A percentile compares a stretch with the other conserved stretches of the same genome.
These are phyloP conservation scores for Pseudomyrmex concolor DNA, from an alignment of 1,140 invertebrate genomes.

Conservation along the genomic window DNA sequence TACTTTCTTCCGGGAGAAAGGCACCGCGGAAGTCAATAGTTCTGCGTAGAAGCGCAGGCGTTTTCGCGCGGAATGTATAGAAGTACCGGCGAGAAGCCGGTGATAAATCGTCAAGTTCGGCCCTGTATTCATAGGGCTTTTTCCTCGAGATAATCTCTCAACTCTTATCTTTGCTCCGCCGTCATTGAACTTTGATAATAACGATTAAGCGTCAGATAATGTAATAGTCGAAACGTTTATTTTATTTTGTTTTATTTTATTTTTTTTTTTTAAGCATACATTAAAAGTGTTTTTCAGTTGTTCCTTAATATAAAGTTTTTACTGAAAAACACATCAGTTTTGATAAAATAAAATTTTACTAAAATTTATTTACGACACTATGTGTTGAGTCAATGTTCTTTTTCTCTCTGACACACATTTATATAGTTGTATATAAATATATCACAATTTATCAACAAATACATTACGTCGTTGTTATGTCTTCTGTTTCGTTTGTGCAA, in stretches of 20 bases:
- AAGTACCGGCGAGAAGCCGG: conserved; percentile 19
- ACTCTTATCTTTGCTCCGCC: conserved; percentile 36
- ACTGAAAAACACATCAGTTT: not conserved
- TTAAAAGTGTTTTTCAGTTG: too few species aligned
- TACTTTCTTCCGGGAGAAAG: not conserved
- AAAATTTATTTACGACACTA: too few species aligned
- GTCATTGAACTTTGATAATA: conserved; percentile 60
- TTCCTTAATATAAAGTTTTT: not conserved
- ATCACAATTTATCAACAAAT: not conserved
- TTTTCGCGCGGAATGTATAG: conserved; percentile 49
- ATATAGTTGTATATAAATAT: too few species aligned
- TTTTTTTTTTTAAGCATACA: too few species aligned
- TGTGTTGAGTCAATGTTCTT: too few species aligned
- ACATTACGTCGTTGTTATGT: not conserved
- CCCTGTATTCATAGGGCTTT: conserved; percentile 65
- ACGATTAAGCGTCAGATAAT: conserved; percentile 35
- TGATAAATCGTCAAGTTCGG: conserved; percentile 71
- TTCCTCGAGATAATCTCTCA: conserved; percentile 19
- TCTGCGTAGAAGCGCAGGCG: conserved; percentile 26
- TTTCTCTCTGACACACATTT: too few species aligned
- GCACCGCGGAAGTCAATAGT: conserved; percentile 56
- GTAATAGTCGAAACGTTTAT: conserved; percentile 32
- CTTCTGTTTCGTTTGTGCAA: not conserved
- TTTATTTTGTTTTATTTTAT: conserved; percentile 29
- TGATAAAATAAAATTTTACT: too few species aligned